phyloP scores from a whole-genome alignment of 2,797 vertebrate genomes.

The Diplodus sargus region DNA sequence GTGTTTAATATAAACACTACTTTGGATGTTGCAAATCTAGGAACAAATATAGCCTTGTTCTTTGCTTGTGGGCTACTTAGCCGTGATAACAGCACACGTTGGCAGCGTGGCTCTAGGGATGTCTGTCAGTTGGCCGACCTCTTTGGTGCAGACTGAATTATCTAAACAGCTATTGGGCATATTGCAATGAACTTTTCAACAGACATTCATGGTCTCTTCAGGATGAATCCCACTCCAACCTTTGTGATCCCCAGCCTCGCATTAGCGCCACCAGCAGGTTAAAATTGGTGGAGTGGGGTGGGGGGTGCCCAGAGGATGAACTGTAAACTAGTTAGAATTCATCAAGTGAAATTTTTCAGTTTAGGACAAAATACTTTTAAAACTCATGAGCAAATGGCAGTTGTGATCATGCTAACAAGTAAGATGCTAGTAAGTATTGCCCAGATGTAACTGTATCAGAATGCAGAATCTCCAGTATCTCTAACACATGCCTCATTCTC shows the following conservation, averaged over 20 bases:
- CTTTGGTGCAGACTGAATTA: not conserved
- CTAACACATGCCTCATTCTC: no score
- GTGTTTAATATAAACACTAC: not conserved
- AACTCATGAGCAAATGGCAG: no score
- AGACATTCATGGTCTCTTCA: not conserved
- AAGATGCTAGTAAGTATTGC: no score
- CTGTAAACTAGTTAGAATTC: not conserved
- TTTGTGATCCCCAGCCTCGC: not conserved
- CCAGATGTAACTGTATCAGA: no score
- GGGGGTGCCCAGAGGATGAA: not conserved
- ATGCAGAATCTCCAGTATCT: no score
- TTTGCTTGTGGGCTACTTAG: not conserved
- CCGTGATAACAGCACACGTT: not conserved
- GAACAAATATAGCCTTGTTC: not conserved
- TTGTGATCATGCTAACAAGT: no score
- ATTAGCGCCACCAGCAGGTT: not conserved
- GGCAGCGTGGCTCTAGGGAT: not conserved
- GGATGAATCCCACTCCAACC: not conserved
- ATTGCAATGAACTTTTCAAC: no score
- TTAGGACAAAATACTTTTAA: no score
- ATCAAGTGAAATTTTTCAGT: no score
- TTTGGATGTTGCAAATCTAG: not conserved
- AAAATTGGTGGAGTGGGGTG: no score
- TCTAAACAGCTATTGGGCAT: not conserved
- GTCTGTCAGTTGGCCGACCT: no score